Base-by-base conservation (phyloP, 1,140 invertebrate species). In the Hestina assimilis region DNA sequence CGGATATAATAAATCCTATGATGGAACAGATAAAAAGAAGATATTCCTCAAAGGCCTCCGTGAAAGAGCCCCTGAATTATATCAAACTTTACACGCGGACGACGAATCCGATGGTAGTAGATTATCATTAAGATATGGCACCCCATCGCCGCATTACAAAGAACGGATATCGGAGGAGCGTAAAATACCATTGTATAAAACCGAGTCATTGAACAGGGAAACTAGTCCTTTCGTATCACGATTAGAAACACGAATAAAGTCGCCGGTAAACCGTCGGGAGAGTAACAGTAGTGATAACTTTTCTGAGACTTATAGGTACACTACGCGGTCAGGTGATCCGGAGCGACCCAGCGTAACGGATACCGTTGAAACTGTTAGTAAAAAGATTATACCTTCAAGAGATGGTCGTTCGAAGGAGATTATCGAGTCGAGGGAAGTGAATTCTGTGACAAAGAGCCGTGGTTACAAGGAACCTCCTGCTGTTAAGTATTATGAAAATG, bases 61-160 rank as follows among this genome's bases (percentile, higher is more conserved):
- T 62, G 93, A 94, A 59, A 91, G 93, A 55, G 94, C 94, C 0
- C 94, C 94, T 7, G 93, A 95, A 66, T 89, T 95, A 14, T 96
- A 90, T 83, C 92, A 91, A 75, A 93, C 92, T 40, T 87, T 93
- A 52, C 93, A 92, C 72, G 92, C 91, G 14, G 87, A 91, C 52
- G 93, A 94, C 45, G 88, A 90, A 28, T 81, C 83, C 11, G 79
- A 90, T 45, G 79, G 85, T 19, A 83, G 83, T 51, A 75, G 87
- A 65, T 62, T 83, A 47, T 88, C 85, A 1, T 79, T 83, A 9
- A 63, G 85, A 57, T 88, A 86, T 42, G 78, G 76, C 20, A 89
- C 88, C 12, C 87, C 87, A 17, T 85, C 87, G 4, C 88, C 85
- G 2, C 73, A 78, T 62, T 80, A 85, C 53, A 87, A 87, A 62